phyloP scores from a whole-genome alignment of 2,888 invertebrate genomes.

The Athrips mouffetella region DNA sequence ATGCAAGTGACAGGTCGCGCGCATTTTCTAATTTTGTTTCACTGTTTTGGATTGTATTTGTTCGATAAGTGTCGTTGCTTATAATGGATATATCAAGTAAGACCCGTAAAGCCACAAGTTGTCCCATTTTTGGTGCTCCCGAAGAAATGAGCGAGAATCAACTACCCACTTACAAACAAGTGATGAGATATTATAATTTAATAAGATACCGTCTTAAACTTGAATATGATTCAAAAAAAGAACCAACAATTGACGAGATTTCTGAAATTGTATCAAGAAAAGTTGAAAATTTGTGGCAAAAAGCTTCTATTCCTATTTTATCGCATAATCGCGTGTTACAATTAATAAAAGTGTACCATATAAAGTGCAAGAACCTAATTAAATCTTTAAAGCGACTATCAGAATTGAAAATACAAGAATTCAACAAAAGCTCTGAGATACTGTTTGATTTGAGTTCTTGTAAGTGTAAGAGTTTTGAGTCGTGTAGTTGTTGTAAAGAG shows the following conservation, averaged over 20 bases:
- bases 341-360: background rate
- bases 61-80: background rate
- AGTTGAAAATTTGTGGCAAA: slow-evolving; percentile 14
- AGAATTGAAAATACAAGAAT: background rate
- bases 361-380: slow-evolving; percentile 4
- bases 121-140: slow-evolving; percentile 8
- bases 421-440: too few species aligned
- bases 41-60: too few species aligned
- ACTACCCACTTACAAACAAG: slow-evolving; percentile 16
- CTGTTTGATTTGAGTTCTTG: background rate
- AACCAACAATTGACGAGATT: slow-evolving; percentile 17
- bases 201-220: slow-evolving; percentile 10
- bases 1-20: too few species aligned
- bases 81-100: too few species aligned
- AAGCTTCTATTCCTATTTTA: slow-evolving; percentile 16
- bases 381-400: slow-evolving; percentile 9
- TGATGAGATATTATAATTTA: slow-evolving; percentile 18
- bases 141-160: slow-evolving; percentile 5
- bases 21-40: too few species aligned
- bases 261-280: slow-evolving; percentile 11
- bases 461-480: slow-evolving; percentile 2
- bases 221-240: slow-evolving; percentile 13
- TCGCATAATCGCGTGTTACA: slow-evolving; percentile 14
- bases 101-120: slow-evolving; percentile 6
- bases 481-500: background rate